These are phyloP conservation scores for Sphaerophoria taeniata DNA, from an alignment of 2,888 invertebrate species.

Conservation along the genomic window DNA sequence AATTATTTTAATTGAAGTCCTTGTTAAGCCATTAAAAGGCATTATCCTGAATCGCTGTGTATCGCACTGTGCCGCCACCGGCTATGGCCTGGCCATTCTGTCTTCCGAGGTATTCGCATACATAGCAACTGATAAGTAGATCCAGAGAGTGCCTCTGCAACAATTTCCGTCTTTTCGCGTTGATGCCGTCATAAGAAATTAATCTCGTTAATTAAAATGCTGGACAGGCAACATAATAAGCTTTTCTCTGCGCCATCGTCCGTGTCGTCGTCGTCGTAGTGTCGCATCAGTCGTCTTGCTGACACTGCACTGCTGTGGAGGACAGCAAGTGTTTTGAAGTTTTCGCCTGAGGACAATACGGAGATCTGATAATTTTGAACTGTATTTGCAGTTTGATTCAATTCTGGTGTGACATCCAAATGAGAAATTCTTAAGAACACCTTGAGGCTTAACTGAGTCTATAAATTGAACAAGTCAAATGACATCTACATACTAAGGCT, in stretches of 20 bases:
- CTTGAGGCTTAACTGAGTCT: too few relatives aligned
- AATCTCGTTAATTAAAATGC: slow-evolving; percentile 73
- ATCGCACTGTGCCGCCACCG: not conserved
- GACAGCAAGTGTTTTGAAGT: not conserved
- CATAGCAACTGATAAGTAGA: slow-evolving; percentile 3
- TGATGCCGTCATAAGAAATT: slow-evolving; percentile 71
- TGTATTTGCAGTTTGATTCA: too few relatives aligned
- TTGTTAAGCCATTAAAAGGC: slow-evolving; percentile 74
- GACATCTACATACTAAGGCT: too few relatives aligned
- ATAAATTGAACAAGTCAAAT: too few relatives aligned
- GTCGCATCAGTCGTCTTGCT: not conserved
- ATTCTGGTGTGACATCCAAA: too few relatives aligned
- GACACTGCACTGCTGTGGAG: slow-evolving; percentile 7
- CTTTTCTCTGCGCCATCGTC: slow-evolving; percentile 38
- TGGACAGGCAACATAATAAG: slow-evolving; percentile 67
- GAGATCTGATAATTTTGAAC: slow-evolving; percentile 17
- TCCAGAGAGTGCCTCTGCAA: slow-evolving; percentile 42
- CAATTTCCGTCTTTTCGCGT: slow-evolving; percentile 52
- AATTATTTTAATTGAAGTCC: slow-evolving; percentile 73
- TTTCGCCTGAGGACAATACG: not conserved
- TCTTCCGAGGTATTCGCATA: not conserved
- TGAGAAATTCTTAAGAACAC: too few relatives aligned
- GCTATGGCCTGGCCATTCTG: not conserved
- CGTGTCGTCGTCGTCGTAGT: not conserved
- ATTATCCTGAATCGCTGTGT: slow-evolving; percentile 62